Conservation (phyloP, 2,113 vertebrate genomes). For the Beaufortia kweichowensis region DNA sequence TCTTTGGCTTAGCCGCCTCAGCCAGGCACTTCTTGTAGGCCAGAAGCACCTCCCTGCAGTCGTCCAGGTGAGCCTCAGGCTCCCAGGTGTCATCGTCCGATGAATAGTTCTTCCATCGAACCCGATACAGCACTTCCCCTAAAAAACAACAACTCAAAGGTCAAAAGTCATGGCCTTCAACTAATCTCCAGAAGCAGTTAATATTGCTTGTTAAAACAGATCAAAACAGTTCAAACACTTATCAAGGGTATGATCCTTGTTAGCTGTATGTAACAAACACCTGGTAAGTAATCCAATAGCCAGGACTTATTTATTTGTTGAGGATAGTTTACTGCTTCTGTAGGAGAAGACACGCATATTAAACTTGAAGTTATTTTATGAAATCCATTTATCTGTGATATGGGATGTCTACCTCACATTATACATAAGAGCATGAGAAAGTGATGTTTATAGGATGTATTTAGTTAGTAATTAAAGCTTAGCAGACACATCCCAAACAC, state of each 20-base stretch:
- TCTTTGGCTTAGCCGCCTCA: slow-evolving; percentile 81
- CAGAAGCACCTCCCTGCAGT: slow-evolving; percentile 93
- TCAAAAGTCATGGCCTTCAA: neutral
- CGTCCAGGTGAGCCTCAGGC: slow-evolving; percentile 89
- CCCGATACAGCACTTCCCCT: slow-evolving; percentile 89
- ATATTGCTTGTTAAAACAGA: neutral
- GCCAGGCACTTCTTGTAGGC: slow-evolving; percentile 81
- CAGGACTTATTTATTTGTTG: neutral
- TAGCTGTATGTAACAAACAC: neutral
- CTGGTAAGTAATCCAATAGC: neutral
- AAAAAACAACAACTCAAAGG: slow-evolving; percentile 59
- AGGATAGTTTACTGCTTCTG: neutral
- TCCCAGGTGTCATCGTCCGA: slow-evolving; percentile 98
- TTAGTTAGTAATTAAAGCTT: slow-evolving; percentile 15
- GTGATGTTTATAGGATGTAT: neutral
- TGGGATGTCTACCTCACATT: neutral
- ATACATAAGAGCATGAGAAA: neutral
- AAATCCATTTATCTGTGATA: neutral
- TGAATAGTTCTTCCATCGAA: slow-evolving; percentile 95
- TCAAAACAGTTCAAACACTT: neutral
- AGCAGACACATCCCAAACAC: neutral
- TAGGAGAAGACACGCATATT: neutral
- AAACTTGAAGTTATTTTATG: neutral
- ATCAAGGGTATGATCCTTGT: neutral
- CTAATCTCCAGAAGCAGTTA: neutral